Evolutionary conservation across 1,140 invertebrate genomes (phyloP).

Genomic region (Drosophila guanche): DNA sequence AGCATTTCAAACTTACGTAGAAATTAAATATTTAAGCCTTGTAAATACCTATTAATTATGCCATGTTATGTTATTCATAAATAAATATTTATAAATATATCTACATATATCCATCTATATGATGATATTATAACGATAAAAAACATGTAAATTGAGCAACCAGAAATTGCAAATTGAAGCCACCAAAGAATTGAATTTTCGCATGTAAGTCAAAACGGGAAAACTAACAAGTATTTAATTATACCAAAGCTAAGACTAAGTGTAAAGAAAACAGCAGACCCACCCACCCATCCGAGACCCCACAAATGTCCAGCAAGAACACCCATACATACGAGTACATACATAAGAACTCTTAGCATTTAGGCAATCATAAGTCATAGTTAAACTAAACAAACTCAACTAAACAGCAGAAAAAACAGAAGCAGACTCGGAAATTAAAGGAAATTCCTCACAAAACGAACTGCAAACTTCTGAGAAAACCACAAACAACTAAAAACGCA

Average conservation of each 20-base stretch:
- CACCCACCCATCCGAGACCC: slow-evolving; percentile 45
- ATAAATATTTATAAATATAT: slow-evolving; percentile 17
- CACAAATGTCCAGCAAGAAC: slow-evolving; percentile 34
- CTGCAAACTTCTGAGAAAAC: slow-evolving; percentile 41
- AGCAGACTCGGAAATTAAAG: slow-evolving; percentile 6
- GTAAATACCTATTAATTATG: slow-evolving; percentile 59
- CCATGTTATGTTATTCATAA: slow-evolving; percentile 45
- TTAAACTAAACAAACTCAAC: slow-evolving; percentile 64
- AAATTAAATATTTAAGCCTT: slow-evolving; percentile 28
- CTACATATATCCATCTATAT: slow-evolving; percentile 16
- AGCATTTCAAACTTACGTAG: slow-evolving; percentile 53
- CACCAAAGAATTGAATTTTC: slow-evolving; percentile 83
- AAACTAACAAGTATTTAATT: slow-evolving; percentile 61
- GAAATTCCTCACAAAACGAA: slow-evolving; percentile 28
- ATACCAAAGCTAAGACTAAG: slow-evolving; percentile 56
- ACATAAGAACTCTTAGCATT: slow-evolving; percentile 73
- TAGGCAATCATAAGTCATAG: slow-evolving; percentile 80
- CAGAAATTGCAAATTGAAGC: slow-evolving; percentile 77
- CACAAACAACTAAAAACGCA: slow-evolving; percentile 52
- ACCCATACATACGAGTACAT: slow-evolving; percentile 29
- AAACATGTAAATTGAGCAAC: slow-evolving; percentile 73
- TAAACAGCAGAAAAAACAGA: slow-evolving; percentile 21
- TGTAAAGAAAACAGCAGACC: slow-evolving; percentile 47
- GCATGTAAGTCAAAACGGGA: slow-evolving; percentile 69
- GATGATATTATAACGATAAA: slow-evolving; percentile 29